These are phyloP conservation scores for Thysanoteuthis rhombus DNA, from an alignment of 2,888 invertebrate species.

Conservation along the genomic window DNA sequence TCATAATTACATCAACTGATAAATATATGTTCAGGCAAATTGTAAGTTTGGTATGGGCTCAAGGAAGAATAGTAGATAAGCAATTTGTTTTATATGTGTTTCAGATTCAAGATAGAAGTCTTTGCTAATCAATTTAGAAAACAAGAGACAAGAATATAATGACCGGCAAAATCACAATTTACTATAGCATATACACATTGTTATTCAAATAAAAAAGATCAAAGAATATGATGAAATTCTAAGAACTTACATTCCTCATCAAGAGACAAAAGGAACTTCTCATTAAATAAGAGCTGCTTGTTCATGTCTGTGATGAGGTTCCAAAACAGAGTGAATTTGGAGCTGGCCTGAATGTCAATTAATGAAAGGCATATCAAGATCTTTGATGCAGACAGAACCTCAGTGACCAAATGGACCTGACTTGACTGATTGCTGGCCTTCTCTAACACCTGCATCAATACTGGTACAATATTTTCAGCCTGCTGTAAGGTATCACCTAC, in stretches of 20 bases:
- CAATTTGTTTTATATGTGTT: neutral
- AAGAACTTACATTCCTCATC: conserved; percentile 74
- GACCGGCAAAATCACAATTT: neutral
- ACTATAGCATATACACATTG: no score
- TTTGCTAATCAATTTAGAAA: neutral
- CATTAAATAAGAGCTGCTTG: conserved; percentile 83
- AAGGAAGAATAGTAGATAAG: no score
- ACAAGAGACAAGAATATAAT: neutral
- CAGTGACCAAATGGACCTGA: conserved; percentile 75
- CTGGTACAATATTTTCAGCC: conserved; percentile 71
- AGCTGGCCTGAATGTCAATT: conserved; percentile 65
- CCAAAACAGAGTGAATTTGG: conserved; percentile 76
- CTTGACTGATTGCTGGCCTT: conserved; percentile 80
- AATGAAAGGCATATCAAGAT: conserved; percentile 76
- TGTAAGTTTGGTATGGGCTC: no score
- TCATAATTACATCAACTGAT: no score
- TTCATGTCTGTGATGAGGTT: conserved; percentile 78
- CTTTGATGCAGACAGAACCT: conserved; percentile 78
- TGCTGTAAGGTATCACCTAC: conserved; percentile 62
- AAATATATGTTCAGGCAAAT: no score
- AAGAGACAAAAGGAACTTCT: conserved; percentile 80
- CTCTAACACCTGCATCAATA: conserved; percentile 78
- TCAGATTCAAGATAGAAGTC: no score
- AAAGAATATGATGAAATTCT: neutral
- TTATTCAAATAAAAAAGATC: neutral